phyloP scores from a whole-genome alignment of 2,113 vertebrate genomes.

The Heteronetta atricapilla region DNA sequence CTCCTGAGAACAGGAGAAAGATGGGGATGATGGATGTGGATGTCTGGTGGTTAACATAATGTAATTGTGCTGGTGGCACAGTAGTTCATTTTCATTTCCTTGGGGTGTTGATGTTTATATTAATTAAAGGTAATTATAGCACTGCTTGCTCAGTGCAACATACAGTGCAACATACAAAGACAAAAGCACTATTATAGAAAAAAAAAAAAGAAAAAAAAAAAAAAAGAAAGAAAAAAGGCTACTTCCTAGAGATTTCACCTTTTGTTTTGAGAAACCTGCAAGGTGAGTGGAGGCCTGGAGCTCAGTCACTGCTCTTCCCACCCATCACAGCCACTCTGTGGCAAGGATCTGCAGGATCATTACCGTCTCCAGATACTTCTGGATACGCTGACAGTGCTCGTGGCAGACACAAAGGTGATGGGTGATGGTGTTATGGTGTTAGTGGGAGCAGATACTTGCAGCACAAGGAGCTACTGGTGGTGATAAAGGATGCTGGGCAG shows the following conservation, averaged over 20 bases:
- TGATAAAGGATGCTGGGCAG: background rate
- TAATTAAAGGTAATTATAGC: constrained; percentile 76
- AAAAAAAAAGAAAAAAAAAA: constrained; percentile 13
- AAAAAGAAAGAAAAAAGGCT: constrained; percentile 13
- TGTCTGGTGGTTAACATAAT: background rate
- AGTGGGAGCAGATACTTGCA: background rate
- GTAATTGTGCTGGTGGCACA: constrained; percentile 29
- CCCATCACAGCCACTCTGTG: background rate
- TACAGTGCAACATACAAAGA: constrained; percentile 33
- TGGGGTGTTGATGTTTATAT: constrained; percentile 61
- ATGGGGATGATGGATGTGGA: background rate
- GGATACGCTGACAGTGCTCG: background rate
- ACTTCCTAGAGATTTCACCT: background rate
- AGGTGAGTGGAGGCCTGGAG: background rate
- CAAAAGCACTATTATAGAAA: background rate
- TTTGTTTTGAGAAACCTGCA: constrained; percentile 48
- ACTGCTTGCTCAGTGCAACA: constrained; percentile 51
- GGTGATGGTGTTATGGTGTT: background rate
- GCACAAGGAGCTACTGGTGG: background rate
- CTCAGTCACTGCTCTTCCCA: background rate
- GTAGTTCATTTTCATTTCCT: constrained; percentile 43
- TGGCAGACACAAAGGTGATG: rapidly evolving
- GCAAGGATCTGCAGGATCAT: background rate
- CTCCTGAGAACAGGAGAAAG: background rate
- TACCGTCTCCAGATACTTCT: background rate